A percentile compares a stretch with the other conserved stretches of the same genome.
These are phyloP conservation scores for Drosophila silvestris DNA, from an alignment of 2,888 invertebrate genomes.

Conservation along the genomic window DNA sequence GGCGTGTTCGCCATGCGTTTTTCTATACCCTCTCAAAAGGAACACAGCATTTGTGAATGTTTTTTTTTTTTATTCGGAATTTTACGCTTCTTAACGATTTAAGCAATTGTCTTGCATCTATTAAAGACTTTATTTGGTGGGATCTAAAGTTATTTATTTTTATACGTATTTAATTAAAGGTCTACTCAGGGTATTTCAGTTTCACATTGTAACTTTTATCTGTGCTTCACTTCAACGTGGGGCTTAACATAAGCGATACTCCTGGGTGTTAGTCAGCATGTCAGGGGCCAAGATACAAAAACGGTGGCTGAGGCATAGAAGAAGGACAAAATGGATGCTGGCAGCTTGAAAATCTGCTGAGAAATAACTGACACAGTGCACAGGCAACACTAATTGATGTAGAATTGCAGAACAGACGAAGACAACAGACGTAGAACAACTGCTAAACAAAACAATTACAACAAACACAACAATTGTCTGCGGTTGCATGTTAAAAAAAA, in stretches of 20 bases:
- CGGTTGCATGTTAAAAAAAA: not conserved
- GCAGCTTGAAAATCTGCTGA: constrained; percentile 51
- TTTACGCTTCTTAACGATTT: constrained; percentile 12
- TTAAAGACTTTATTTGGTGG: not conserved
- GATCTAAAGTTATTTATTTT: not conserved
- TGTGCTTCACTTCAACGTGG: not conserved
- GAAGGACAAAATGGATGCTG: constrained; percentile 30
- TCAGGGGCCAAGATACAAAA: constrained; percentile 2
- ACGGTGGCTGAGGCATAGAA: constrained; percentile 13
- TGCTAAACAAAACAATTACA: constrained; percentile 32
- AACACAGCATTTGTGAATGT: constrained; percentile 3
- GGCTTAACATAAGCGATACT: constrained; percentile 31
- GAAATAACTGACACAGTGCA: constrained; percentile 64
- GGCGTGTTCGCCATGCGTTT: constrained; percentile 65
- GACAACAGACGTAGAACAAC: constrained; percentile 44
- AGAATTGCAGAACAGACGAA: constrained; percentile 57
- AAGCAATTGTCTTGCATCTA: not conserved
- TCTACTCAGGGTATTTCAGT: constrained; percentile 13
- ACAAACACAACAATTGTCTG: constrained; percentile 29
- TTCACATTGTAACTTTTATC: not conserved
- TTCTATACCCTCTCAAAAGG: constrained; percentile 31
- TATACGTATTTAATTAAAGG: not conserved
- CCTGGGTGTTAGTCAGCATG: constrained; percentile 52
- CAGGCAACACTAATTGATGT: constrained; percentile 73
- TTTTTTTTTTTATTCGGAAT: not conserved